These are phyloP conservation scores for Dreissena rostriformis DNA, from an alignment of 1,140 invertebrate species.

Conservation along the genomic window DNA sequence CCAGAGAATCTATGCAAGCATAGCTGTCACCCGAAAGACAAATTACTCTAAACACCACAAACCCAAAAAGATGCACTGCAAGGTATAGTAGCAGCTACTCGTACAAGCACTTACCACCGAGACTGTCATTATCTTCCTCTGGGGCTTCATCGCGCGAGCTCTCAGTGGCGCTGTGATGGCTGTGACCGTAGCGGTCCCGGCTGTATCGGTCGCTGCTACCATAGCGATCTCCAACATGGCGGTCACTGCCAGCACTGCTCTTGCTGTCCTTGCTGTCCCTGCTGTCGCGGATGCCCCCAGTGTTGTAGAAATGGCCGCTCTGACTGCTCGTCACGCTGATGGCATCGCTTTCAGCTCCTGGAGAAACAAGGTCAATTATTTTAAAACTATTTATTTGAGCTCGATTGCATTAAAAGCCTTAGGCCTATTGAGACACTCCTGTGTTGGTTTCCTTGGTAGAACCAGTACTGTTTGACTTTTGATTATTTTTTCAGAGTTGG, in stretches of 20 bases:
- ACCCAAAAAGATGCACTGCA: too few species aligned
- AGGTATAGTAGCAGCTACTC: too few species aligned
- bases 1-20: too few species aligned
- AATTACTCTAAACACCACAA: too few species aligned
- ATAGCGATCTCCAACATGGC: slow-evolving; percentile 60
- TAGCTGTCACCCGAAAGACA: too few species aligned
- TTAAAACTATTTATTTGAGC: not conserved
- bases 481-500: too few species aligned
- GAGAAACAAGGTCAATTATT: too few species aligned
- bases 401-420: too few species aligned
- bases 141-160: slow-evolving; percentile 77
- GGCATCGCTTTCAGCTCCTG: slow-evolving; percentile 77
- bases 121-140: slow-evolving; percentile 75
- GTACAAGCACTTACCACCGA: slow-evolving; percentile 57
- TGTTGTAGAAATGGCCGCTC: slow-evolving; percentile 41
- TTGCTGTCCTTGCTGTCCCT: slow-evolving; percentile 37
- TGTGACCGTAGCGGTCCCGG: slow-evolving; percentile 57
- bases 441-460: too few species aligned
- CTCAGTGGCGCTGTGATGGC: slow-evolving; percentile 77
- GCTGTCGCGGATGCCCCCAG: slow-evolving; percentile 37
- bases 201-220: slow-evolving; percentile 65
- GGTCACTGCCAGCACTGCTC: slow-evolving; percentile 59
- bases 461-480: too few species aligned
- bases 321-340: slow-evolving; percentile 75
- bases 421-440: too few species aligned